These are phyloP conservation scores for Spinus pinus DNA, from an alignment of 2,797 vertebrate species.

Conservation along the genomic window DNA sequence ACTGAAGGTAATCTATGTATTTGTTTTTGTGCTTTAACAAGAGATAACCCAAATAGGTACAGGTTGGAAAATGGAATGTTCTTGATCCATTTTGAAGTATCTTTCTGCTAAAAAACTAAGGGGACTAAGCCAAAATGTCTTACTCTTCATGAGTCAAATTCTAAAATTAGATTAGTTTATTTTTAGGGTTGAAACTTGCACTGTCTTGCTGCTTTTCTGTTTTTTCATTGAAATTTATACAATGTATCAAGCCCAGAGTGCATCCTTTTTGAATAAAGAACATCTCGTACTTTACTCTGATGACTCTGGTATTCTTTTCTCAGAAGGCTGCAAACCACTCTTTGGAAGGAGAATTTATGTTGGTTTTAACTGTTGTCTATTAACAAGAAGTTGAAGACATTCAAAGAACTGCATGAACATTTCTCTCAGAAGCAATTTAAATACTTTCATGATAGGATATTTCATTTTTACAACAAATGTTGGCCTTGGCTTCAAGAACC, in stretches of 20 bases:
- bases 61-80: background rate
- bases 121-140: background rate
- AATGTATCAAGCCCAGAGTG: background rate
- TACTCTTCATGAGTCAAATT: background rate
- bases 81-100: background rate
- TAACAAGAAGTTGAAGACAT: background rate
- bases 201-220: background rate
- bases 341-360: background rate
- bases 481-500: background rate
- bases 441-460: background rate
- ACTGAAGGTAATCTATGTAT: background rate
- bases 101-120: background rate
- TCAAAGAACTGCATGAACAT: background rate
- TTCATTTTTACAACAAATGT: background rate
- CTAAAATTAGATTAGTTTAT: background rate
- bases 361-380: background rate
- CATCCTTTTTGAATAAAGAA: background rate
- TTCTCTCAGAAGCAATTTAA: background rate
- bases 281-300: background rate
- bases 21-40: slow-evolving; percentile 3
- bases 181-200: background rate
- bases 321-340: background rate
- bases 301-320: background rate
- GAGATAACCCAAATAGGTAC: background rate
- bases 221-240: background rate